phyloP scores from a whole-genome alignment of 2,113 vertebrate species.

The Hucho hucho region DNA sequence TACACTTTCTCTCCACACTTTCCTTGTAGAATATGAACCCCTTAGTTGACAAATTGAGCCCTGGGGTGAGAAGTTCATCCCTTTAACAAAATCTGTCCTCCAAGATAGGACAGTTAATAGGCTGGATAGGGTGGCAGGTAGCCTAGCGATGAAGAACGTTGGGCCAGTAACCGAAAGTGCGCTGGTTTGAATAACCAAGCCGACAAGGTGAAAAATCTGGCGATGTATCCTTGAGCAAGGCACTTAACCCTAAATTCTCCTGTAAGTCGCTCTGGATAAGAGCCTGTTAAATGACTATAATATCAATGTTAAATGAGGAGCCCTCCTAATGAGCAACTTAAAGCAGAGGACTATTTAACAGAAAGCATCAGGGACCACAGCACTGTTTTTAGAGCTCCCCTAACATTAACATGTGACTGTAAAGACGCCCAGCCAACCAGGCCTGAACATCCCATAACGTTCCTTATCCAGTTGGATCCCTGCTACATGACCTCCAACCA shows the following conservation, averaged over 20 bases:
- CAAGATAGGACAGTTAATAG: too few relatives aligned
- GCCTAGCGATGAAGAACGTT: too few relatives aligned
- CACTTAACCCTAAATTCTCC: too few relatives aligned
- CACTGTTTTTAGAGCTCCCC: background rate
- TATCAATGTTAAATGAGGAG: background rate
- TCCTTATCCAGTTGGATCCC: background rate
- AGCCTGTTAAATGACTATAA: too few relatives aligned
- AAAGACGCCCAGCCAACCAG: background rate
- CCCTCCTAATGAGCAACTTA: slow-evolving; percentile 5
- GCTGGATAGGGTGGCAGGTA: background rate
- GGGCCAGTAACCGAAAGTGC: too few relatives aligned
- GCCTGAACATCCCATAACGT: background rate
- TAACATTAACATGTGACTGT: background rate
- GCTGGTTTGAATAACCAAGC: too few relatives aligned
- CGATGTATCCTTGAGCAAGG: too few relatives aligned
- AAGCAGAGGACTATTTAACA: background rate
- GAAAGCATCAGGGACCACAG: background rate
- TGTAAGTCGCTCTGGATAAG: too few relatives aligned
- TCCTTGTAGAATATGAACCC: too few relatives aligned
- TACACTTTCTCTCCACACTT: too few relatives aligned
- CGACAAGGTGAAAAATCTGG: too few relatives aligned
- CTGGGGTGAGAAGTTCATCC: slow-evolving; percentile 3
- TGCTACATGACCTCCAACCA: background rate
- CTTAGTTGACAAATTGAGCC: background rate
- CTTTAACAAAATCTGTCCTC: background rate